These are phyloP conservation scores for Epirrhoe alternata DNA, from an alignment of 2,888 invertebrate genomes.

Conservation along the genomic window DNA sequence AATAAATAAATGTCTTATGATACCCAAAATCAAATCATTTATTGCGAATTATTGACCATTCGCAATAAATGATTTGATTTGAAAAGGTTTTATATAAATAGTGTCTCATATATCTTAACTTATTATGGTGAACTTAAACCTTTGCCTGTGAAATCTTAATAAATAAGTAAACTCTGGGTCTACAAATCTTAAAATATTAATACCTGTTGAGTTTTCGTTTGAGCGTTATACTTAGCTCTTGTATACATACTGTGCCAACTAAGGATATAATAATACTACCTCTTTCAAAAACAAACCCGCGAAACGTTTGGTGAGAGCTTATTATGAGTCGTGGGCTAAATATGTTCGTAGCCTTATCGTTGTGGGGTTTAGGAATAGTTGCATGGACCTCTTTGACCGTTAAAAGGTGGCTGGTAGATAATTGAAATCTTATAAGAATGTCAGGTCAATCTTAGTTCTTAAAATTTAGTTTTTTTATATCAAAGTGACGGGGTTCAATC, in stretches of 20 bases:
- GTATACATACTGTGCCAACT: conserved; percentile 15
- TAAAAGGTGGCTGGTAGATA: neutral
- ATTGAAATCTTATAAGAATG: too few species aligned
- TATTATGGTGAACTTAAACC: neutral
- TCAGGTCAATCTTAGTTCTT: too few species aligned
- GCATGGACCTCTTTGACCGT: neutral
- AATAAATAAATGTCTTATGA: too few species aligned
- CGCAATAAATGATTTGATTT: too few species aligned
- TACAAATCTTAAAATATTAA: neutral
- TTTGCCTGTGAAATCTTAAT: too few species aligned
- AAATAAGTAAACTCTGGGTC: neutral
- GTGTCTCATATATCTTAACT: neutral
- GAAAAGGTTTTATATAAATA: too few species aligned
- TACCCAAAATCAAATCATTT: too few species aligned
- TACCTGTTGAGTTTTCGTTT: conserved; percentile 9
- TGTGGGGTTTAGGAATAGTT: neutral
- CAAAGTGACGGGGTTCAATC: too few species aligned
- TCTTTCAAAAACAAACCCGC: neutral
- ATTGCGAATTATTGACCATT: too few species aligned
- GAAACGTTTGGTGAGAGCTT: neutral
- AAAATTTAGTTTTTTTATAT: too few species aligned
- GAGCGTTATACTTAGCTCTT: conserved; percentile 6
- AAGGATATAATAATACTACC: neutral
- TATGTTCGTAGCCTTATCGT: neutral
- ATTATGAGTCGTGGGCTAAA: neutral